phyloP scores from a whole-genome alignment of 2,113 vertebrate species.

The Benitochromis conjunctus region DNA sequence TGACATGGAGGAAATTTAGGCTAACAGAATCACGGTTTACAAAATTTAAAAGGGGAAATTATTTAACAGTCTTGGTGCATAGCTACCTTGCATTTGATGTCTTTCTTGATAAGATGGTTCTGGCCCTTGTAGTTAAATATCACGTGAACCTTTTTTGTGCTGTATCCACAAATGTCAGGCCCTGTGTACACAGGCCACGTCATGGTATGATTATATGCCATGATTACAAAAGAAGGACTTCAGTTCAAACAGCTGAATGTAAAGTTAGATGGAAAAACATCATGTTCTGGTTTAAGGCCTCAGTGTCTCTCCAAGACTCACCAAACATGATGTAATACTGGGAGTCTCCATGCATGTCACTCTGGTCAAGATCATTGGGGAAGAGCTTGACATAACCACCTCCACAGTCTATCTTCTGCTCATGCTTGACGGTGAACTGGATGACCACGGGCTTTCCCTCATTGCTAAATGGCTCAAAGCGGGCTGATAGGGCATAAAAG shows the following conservation, averaged over 20 bases:
- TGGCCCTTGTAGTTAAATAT: constrained; percentile 85
- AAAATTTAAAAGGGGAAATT: neutral
- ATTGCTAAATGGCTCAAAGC: constrained; percentile 79
- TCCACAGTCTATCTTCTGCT: constrained; percentile 84
- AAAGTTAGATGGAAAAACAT: neutral
- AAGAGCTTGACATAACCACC: constrained; percentile 85
- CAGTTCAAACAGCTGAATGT: neutral
- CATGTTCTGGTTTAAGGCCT: neutral
- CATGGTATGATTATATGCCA: neutral
- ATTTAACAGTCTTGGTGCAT: neutral
- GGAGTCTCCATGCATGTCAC: constrained; percentile 72
- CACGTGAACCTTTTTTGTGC: constrained; percentile 83
- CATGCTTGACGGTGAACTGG: constrained; percentile 83
- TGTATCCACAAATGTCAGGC: constrained; percentile 86
- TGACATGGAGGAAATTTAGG: neutral
- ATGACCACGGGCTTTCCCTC: constrained; percentile 77
- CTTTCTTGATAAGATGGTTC: constrained; percentile 79
- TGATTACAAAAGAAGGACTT: neutral
- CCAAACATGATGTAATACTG: constrained; percentile 85
- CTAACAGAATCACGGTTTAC: neutral
- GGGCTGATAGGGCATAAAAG: constrained; percentile 80
- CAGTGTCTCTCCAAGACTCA: constrained; percentile 45
- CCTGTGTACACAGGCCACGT: constrained; percentile 68
- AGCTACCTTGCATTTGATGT: constrained; percentile 80
- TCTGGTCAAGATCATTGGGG: constrained; percentile 74